phyloP scores from a whole-genome alignment of 2,888 invertebrate genomes.

The Isoperla grammatica region DNA sequence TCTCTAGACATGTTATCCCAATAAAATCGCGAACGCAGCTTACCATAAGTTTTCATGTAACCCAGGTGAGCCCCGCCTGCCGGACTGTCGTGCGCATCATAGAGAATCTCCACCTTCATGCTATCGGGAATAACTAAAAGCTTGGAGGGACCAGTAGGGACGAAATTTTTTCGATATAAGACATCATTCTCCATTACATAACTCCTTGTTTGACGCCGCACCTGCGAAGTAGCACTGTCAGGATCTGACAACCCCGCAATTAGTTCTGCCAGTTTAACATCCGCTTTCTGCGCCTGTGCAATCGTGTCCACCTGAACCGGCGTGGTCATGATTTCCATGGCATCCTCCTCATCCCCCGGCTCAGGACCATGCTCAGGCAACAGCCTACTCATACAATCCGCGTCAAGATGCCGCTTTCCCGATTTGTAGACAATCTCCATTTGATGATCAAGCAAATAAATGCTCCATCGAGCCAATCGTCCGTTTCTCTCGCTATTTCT shows the following conservation, averaged over 20 bases:
- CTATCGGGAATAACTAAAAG: conserved; percentile 21
- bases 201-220: background rate
- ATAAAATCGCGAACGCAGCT: conserved; percentile 19
- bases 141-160: background rate
- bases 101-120: conserved; percentile 24
- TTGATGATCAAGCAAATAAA: conserved; percentile 6
- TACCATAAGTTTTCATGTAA: conserved; percentile 14
- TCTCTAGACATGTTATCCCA: conserved; percentile 24
- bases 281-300: background rate
- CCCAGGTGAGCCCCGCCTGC: conserved; percentile 25
- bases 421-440: background rate
- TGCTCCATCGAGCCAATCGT: conserved; percentile 18
- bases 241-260: background rate
- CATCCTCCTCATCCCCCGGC: background rate
- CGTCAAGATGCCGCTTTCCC: background rate
- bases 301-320: background rate
- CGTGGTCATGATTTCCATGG: background rate
- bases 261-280: background rate
- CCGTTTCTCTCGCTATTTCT: conserved; percentile 8
- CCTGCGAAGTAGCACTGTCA: background rate
- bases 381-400: conserved; percentile 1
- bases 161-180: background rate
- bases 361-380: background rate
- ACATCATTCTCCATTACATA: conserved; percentile 3
- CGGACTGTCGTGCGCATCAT: conserved; percentile 27